Percentiles rank a stretch among this genome's conserved stretches.
Conservation (phyloP, 1,140 invertebrate genomes). For the Eurytemora carolleeae region DNA sequence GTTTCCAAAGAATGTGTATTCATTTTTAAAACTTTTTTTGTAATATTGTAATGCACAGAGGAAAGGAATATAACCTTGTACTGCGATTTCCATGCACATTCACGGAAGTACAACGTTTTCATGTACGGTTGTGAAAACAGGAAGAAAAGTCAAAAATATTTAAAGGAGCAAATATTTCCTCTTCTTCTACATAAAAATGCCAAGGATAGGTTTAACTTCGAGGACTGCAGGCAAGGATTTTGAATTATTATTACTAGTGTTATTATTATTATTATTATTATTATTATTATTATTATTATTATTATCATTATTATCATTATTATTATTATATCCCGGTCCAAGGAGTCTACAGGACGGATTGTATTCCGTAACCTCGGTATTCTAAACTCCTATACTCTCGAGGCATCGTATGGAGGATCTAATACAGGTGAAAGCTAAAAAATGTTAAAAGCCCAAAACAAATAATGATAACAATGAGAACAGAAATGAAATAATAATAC, state of each 20-base stretch:
- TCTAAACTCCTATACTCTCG: background rate
- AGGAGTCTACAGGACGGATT: no score
- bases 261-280: no score
- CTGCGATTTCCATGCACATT: conserved; percentile 34
- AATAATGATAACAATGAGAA: no score
- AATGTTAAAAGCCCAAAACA: no score
- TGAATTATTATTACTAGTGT: no score
- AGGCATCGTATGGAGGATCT: background rate
- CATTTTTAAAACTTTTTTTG: no score
- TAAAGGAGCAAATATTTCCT: conserved; percentile 12
- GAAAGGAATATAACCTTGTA: conserved; percentile 27
- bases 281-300: no score
- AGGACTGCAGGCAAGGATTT: background rate
- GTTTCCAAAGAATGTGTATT: no score
- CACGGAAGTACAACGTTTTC: conserved; percentile 30
- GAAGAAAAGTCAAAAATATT: conserved; percentile 19
- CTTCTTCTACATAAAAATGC: conserved; percentile 3
- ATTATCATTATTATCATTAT: no score
- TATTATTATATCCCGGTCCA: no score
- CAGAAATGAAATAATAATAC: no score
- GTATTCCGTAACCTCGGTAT: background rate
- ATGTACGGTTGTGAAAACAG: conserved; percentile 30
- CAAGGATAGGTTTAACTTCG: background rate
- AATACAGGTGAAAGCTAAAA: background rate
- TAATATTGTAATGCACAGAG: no score